phyloP scores from a whole-genome alignment of 1,140 invertebrate genomes.

The Rhagoletis zephyria region DNA sequence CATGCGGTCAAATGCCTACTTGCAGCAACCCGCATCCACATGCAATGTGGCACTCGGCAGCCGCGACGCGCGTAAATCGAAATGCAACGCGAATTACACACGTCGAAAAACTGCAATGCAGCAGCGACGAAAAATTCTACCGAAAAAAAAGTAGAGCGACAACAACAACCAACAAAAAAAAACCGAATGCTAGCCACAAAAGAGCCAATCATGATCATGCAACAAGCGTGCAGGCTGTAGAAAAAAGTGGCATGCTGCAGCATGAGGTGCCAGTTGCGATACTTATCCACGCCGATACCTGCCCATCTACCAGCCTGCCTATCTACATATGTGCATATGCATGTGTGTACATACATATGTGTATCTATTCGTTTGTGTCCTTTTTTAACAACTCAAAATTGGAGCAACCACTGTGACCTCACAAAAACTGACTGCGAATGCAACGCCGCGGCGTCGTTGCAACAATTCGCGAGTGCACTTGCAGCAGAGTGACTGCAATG shows the following conservation, averaged over 20 bases:
- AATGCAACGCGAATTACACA: neutral
- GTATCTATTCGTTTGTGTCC: neutral
- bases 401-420: neutral
- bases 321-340: too few relatives aligned
- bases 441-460: neutral
- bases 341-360: too few relatives aligned
- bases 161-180: neutral
- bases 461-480: slow-evolving; percentile 40
- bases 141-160: neutral
- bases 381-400: slow-evolving; percentile 35
- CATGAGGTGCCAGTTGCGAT: neutral
- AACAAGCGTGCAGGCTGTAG: slow-evolving; percentile 21
- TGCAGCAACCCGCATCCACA: neutral
- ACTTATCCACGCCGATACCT: neutral
- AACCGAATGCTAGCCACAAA: slow-evolving; percentile 18
- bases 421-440: slow-evolving; percentile 4
- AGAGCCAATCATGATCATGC: slow-evolving; percentile 39
- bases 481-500: slow-evolving; percentile 7
- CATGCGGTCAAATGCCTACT: slow-evolving; percentile 22
- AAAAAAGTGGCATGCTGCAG: neutral
- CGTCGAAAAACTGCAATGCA: slow-evolving; percentile 38
- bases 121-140: neutral
- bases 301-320: neutral
- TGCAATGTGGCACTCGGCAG: neutral
- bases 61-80: neutral